Conservation (phyloP, 2,888 invertebrate genomes). For the Agrotis ipsilon region DNA sequence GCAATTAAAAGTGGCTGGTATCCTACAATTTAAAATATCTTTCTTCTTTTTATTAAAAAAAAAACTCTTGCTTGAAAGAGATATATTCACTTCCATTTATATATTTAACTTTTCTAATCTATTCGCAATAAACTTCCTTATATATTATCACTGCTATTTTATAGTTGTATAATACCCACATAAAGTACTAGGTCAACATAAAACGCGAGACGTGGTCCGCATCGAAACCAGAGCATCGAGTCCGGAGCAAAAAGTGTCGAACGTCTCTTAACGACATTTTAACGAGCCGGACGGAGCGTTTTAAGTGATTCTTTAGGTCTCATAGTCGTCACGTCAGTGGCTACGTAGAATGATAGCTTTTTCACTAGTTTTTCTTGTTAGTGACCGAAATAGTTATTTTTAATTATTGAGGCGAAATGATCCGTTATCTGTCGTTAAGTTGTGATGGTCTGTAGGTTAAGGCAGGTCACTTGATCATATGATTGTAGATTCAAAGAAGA, state of each 20-base stretch:
- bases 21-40: too few species aligned
- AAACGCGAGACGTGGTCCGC: conserved; percentile 36
- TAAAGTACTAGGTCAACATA: conserved; percentile 49
- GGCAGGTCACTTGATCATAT: too few species aligned
- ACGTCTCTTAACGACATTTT: conserved; percentile 64
- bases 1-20: too few species aligned
- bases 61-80: too few species aligned
- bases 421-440: too few species aligned
- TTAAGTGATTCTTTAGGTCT: conserved; percentile 60
- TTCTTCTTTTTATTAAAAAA: too few species aligned
- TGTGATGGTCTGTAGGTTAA: too few species aligned
- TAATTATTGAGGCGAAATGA: background rate
- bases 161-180: conserved; percentile 25
- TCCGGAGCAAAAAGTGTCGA: conserved; percentile 57
- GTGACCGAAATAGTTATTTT: background rate
- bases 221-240: conserved; percentile 21
- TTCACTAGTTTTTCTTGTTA: background rate
- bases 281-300: conserved; percentile 56
- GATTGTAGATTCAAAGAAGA: too few species aligned
- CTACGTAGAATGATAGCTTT: background rate
- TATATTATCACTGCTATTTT: background rate
- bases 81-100: too few species aligned
- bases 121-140: background rate
- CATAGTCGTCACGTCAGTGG: conserved; percentile 16
- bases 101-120: background rate